Percentiles rank a stretch among this genome's conserved stretches.
phyloP scores from a whole-genome alignment of 2,113 vertebrate species.

The Austrofundulus limnaeus region DNA sequence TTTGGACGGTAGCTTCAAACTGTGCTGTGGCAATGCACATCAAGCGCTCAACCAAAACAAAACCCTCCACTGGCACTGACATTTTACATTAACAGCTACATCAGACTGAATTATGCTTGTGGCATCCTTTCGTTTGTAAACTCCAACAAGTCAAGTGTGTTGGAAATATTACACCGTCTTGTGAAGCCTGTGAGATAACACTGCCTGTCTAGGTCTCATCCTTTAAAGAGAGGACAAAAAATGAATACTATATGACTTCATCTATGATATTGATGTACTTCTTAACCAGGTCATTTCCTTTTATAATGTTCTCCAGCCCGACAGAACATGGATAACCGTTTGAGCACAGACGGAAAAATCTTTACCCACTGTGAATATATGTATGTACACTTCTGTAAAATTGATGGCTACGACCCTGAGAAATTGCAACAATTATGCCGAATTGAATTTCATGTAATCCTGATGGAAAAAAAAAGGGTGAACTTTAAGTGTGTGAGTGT shows the following conservation, averaged over 20 bases:
- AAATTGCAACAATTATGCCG: constrained; percentile 13
- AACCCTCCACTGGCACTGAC: neutral
- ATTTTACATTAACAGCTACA: neutral
- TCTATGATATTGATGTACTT: no score
- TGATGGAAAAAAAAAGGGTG: neutral
- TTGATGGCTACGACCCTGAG: constrained; percentile 8
- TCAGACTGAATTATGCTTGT: neutral
- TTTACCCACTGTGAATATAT: constrained; percentile 15
- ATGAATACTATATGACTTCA: neutral
- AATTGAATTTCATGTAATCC: constrained; percentile 3
- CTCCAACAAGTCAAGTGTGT: neutral
- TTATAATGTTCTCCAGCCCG: neutral
- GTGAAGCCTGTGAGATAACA: neutral
- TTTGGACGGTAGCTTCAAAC: neutral
- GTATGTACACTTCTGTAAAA: constrained; percentile 5
- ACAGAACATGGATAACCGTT: neutral
- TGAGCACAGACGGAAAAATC: neutral
- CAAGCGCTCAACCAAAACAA: neutral
- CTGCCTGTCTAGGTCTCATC: no score
- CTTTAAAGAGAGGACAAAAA: neutral
- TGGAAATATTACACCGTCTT: neutral
- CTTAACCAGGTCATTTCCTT: neutral
- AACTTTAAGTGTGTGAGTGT: neutral
- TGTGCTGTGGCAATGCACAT: neutral
- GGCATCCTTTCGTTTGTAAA: neutral